phyloP scores from a whole-genome alignment of 2,888 invertebrate genomes.

The Ochropacha duplaris region DNA sequence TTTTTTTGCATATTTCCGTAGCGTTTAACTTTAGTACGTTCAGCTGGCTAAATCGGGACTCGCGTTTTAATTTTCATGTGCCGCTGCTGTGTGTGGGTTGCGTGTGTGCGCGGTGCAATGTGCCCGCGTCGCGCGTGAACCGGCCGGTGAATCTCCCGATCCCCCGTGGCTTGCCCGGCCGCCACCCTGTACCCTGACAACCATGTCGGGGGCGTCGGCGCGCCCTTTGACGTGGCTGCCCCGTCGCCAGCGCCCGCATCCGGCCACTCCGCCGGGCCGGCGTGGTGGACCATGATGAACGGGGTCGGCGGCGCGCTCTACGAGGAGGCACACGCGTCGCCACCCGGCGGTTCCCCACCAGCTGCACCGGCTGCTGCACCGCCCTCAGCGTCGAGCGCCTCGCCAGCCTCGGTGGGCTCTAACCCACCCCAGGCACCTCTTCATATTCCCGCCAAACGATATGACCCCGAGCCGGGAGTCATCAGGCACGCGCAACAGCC shows the following conservation, averaged over 20 bases:
- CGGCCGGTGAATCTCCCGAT: slow-evolving; percentile 71
- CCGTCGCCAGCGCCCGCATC: slow-evolving; percentile 91
- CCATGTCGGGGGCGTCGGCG: slow-evolving; percentile 86
- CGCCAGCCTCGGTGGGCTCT: slow-evolving; percentile 85
- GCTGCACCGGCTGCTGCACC: slow-evolving; percentile 88
- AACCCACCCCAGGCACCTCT: slow-evolving; percentile 90
- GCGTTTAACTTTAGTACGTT: slow-evolving; percentile 65
- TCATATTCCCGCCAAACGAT: slow-evolving; percentile 95
- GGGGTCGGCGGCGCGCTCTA: slow-evolving; percentile 89
- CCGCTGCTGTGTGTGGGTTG: slow-evolving; percentile 72
- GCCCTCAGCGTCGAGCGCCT: slow-evolving; percentile 79
- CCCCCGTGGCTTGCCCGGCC: slow-evolving; percentile 91
- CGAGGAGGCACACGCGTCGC: slow-evolving; percentile 87
- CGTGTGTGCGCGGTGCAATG: slow-evolving; percentile 80
- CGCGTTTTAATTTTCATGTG: slow-evolving; percentile 82
- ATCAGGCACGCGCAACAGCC: slow-evolving; percentile 90
- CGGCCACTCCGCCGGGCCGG: slow-evolving; percentile 92
- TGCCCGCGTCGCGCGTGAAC: slow-evolving; percentile 81
- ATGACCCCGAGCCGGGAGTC: slow-evolving; percentile 86
- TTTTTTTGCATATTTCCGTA: slow-evolving; percentile 43
- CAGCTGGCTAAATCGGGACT: slow-evolving; percentile 78
- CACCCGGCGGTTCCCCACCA: slow-evolving; percentile 84
- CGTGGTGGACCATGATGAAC: slow-evolving; percentile 94
- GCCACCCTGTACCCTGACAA: slow-evolving; percentile 92
- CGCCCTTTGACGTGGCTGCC: slow-evolving; percentile 86